These are phyloP conservation scores for Megastigmus dorsalis DNA, from an alignment of 2,888 invertebrate genomes.

Conservation along the genomic window DNA sequence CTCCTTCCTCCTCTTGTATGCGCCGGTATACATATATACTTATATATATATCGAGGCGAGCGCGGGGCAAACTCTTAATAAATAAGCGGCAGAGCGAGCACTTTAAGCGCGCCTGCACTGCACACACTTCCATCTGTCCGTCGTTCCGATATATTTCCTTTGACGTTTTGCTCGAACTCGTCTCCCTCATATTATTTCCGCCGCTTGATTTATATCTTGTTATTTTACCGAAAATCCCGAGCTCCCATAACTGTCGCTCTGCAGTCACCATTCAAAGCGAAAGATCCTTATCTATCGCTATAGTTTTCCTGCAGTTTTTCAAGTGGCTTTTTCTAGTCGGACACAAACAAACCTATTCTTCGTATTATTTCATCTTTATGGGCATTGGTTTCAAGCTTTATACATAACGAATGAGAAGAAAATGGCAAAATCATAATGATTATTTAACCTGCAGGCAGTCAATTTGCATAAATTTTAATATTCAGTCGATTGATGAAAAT, in stretches of 20 bases:
- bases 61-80: no score
- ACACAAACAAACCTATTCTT: no score
- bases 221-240: constrained; percentile 29
- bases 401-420: no score
- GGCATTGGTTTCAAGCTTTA: no score
- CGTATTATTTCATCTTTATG: no score
- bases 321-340: no score
- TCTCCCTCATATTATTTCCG: constrained; percentile 38
- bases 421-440: no score
- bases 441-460: no score
- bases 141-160: constrained; percentile 49
- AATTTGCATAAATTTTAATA: not conserved
- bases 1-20: constrained; percentile 18
- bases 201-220: constrained; percentile 49
- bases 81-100: no score
- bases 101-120: constrained; percentile 32
- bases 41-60: not conserved
- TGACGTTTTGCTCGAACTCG: constrained; percentile 49
- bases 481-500: not conserved
- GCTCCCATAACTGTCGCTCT: constrained; percentile 13
- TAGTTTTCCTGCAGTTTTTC: no score
- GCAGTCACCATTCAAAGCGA: not conserved
- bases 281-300: no score
- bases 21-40: not conserved
- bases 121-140: constrained; percentile 49